A percentile compares a stretch with the other conserved stretches of the same genome.
Evolutionary conservation across 2,888 invertebrate genomes (phyloP).

Genomic region (Drosophila colorata): DNA sequence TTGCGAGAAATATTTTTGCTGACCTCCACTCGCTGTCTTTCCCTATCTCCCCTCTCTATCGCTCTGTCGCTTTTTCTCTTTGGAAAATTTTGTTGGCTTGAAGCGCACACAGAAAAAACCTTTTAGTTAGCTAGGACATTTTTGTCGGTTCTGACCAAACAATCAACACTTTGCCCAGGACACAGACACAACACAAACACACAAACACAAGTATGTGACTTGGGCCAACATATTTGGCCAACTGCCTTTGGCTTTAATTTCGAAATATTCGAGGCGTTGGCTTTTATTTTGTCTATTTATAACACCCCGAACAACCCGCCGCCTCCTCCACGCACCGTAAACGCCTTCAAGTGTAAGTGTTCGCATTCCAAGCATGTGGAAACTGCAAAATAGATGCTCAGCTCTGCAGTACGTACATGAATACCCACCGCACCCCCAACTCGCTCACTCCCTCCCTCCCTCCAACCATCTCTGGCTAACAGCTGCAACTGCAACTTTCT

Average conservation of each 20-base stretch:
- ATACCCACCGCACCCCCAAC: too few species aligned
- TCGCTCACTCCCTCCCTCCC: neutral
- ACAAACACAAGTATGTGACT: slow-evolving; percentile 29
- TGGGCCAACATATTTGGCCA: slow-evolving; percentile 46
- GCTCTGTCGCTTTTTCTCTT: too few species aligned
- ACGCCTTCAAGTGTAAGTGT: slow-evolving; percentile 68
- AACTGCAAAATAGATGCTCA: slow-evolving; percentile 75
- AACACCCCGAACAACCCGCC: slow-evolving; percentile 36
- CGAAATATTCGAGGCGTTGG: slow-evolving; percentile 62
- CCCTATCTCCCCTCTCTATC: neutral
- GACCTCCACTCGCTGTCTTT: slow-evolving; percentile 12
- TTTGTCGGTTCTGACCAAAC: slow-evolving; percentile 57
- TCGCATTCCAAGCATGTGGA: slow-evolving; percentile 76
- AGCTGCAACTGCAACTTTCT: slow-evolving; percentile 65
- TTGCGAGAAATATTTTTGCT: slow-evolving; percentile 42
- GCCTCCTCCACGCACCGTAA: slow-evolving; percentile 12
- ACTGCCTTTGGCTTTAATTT: slow-evolving; percentile 77
- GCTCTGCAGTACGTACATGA: slow-evolving; percentile 26
- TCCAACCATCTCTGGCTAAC: slow-evolving; percentile 8
- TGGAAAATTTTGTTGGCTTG: slow-evolving; percentile 12
- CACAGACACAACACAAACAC: slow-evolving; percentile 10
- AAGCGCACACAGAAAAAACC: slow-evolving; percentile 20
- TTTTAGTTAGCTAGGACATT: slow-evolving; percentile 53
- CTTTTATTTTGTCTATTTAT: slow-evolving; percentile 71
- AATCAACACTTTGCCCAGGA: slow-evolving; percentile 64